Conservation (phyloP, 2,888 invertebrate genomes). For the Agrypnus murinus region DNA sequence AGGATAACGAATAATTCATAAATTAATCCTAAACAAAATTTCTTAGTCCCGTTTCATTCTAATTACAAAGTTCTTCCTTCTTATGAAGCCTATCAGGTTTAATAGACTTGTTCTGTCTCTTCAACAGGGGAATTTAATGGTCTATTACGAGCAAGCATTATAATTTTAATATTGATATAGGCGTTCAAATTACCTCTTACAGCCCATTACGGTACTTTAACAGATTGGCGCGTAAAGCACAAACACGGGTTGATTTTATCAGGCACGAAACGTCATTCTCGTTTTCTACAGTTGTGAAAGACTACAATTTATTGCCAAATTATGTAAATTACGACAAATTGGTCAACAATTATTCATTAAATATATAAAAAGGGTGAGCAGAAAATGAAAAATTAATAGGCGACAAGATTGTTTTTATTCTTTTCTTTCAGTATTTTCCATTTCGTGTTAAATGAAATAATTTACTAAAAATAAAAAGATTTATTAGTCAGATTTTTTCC, state of each 20-base stretch:
- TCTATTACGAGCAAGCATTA: constrained; percentile 32
- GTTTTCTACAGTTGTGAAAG: constrained; percentile 4
- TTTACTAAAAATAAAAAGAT: no score
- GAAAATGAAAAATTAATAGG: no score
- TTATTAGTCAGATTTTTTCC: no score
- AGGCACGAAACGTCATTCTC: neutral
- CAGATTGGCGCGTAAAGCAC: constrained; percentile 28
- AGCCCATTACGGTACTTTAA: constrained; percentile 31
- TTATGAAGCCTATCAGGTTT: constrained; percentile 13
- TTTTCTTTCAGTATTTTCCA: no score
- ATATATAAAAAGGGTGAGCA: no score
- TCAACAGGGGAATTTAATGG: constrained; percentile 23
- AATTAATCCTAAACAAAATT: constrained; percentile 5
- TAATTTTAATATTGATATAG: constrained; percentile 37
- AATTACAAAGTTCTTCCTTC: constrained; percentile 3
- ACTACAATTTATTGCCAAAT: constrained; percentile 7
- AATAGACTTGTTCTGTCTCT: constrained; percentile 24
- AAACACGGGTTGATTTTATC: constrained; percentile 25
- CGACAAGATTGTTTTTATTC: no score
- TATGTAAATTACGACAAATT: constrained; percentile 21
- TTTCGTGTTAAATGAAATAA: no score
- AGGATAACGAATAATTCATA: neutral
- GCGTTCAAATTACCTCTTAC: constrained; percentile 26
- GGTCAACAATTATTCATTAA: constrained; percentile 8
- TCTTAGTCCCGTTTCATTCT: neutral